Percentiles rank a stretch among this genome's conserved stretches.
Evolutionary conservation across 1,140 invertebrate species (phyloP).

Genomic region (Neuroterus valhalla): DNA sequence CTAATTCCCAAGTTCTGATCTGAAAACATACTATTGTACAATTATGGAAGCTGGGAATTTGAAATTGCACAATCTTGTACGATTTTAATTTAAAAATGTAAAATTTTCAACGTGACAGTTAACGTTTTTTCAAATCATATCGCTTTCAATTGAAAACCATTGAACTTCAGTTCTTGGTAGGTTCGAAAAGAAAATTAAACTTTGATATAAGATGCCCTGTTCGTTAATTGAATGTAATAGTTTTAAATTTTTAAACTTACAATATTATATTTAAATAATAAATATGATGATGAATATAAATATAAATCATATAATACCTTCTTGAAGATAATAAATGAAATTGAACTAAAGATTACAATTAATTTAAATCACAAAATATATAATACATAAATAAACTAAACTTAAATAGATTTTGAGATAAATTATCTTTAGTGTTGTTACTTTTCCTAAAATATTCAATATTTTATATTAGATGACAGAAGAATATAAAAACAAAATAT

Average conservation of each 20-base stretch:
- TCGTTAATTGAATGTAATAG: constrained; percentile 10
- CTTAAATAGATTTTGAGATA: not conserved
- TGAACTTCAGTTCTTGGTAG: not conserved
- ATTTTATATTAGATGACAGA: too few relatives aligned
- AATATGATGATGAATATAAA: constrained; percentile 14
- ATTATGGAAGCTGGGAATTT: too few relatives aligned
- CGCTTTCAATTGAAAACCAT: not conserved
- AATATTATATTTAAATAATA: constrained; percentile 20
- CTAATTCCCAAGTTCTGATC: too few relatives aligned
- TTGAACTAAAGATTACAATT: constrained; percentile 14
- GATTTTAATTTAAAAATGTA: too few relatives aligned
- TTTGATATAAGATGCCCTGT: constrained; percentile 8
- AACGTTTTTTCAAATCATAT: too few relatives aligned
- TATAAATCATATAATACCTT: constrained; percentile 7
- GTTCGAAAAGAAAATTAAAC: constrained; percentile 7
- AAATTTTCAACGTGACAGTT: too few relatives aligned
- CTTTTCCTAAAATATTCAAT: too few relatives aligned
- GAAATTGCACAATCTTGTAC: too few relatives aligned
- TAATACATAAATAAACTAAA: not conserved
- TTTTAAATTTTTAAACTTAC: constrained; percentile 13
- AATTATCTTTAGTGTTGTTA: not conserved
- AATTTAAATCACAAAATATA: not conserved
- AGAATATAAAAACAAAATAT: too few relatives aligned
- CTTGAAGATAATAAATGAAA: constrained; percentile 13
- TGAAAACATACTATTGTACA: too few relatives aligned